These are phyloP conservation scores for Zaprionus gabonicus DNA, from an alignment of 1,140 invertebrate genomes.

Conservation along the genomic window DNA sequence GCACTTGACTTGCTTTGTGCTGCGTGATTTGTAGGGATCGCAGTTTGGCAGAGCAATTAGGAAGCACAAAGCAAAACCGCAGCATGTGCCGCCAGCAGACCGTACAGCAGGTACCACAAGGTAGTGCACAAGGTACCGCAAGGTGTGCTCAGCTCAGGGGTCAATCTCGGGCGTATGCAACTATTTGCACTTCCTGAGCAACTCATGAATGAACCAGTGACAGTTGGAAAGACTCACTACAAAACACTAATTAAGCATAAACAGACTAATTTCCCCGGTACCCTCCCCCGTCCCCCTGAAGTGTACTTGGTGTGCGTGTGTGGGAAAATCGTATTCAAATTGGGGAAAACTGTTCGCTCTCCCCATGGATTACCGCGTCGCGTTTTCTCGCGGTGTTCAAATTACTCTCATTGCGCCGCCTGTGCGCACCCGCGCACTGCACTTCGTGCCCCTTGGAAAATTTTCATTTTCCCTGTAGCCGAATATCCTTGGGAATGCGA, in stretches of 20 bases:
- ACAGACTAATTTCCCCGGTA: slow-evolving; percentile 63
- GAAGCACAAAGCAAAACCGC: slow-evolving; percentile 57
- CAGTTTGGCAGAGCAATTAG: slow-evolving; percentile 69
- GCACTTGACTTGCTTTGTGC: slow-evolving; percentile 63
- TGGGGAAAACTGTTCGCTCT: slow-evolving; percentile 55
- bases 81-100: slow-evolving; percentile 57
- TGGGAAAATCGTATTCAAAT: slow-evolving; percentile 70
- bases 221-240: slow-evolving; percentile 45
- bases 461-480: slow-evolving; percentile 69
- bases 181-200: slow-evolving; percentile 62
- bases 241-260: slow-evolving; percentile 73
- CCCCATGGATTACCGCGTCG: slow-evolving; percentile 52
- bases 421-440: slow-evolving; percentile 55
- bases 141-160: slow-evolving; percentile 49
- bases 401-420: slow-evolving; percentile 64
- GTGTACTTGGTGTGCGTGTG: slow-evolving; percentile 50
- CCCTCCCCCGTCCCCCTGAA: not conserved
- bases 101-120: slow-evolving; percentile 41
- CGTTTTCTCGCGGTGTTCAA: slow-evolving; percentile 76
- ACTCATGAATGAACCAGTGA: slow-evolving; percentile 14
- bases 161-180: slow-evolving; percentile 41
- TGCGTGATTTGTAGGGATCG: slow-evolving; percentile 64
- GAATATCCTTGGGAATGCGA: slow-evolving; percentile 75
- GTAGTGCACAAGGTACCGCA: slow-evolving; percentile 52
- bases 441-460: slow-evolving; percentile 42